These are phyloP conservation scores for Tetraodon nigroviridis DNA, from an alignment of 2,113 vertebrate genomes.

Conservation along the genomic window DNA sequence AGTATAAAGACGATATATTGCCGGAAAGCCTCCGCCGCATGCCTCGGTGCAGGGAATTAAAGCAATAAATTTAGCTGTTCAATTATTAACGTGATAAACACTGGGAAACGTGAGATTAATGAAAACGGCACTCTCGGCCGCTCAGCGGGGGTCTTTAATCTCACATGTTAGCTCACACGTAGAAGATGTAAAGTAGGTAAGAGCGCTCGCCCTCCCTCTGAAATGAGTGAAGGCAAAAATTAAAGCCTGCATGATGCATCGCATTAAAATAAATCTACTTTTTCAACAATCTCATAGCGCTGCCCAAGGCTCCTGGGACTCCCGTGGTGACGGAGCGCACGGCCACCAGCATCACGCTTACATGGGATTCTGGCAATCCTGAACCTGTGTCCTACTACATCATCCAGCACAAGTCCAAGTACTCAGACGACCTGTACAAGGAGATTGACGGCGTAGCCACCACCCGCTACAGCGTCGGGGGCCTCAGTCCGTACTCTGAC, in stretches of 20 bases:
- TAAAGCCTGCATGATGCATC: too few species aligned
- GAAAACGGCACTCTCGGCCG: constrained; percentile 13
- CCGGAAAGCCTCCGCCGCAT: constrained; percentile 55
- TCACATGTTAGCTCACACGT: not conserved
- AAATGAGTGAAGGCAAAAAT: too few species aligned
- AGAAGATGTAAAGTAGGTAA: not conserved
- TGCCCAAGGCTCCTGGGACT: constrained; percentile 91
- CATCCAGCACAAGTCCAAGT: constrained; percentile 95
- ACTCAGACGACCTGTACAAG: constrained; percentile 89
- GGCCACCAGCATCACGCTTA: constrained; percentile 95
- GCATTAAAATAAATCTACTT: constrained; percentile 21
- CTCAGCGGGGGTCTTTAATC: constrained; percentile 26
- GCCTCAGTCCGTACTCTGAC: constrained; percentile 95
- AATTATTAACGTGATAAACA: constrained; percentile 72
- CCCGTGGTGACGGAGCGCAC: constrained; percentile 95
- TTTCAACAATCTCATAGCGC: constrained; percentile 70
- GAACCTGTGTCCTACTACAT: constrained; percentile 97
- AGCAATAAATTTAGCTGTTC: constrained; percentile 70
- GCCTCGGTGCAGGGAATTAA: constrained; percentile 65
- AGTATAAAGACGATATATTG: constrained; percentile 69
- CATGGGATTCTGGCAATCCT: constrained; percentile 98
- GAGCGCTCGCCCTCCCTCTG: too few species aligned
- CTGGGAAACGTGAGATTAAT: constrained; percentile 51
- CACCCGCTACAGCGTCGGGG: constrained; percentile 95
- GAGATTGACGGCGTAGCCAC: constrained; percentile 98